Percentiles rank a stretch among this genome's conserved stretches.
phyloP scores from a whole-genome alignment of 1,140 invertebrate genomes.

The Elysia chlorotica region DNA sequence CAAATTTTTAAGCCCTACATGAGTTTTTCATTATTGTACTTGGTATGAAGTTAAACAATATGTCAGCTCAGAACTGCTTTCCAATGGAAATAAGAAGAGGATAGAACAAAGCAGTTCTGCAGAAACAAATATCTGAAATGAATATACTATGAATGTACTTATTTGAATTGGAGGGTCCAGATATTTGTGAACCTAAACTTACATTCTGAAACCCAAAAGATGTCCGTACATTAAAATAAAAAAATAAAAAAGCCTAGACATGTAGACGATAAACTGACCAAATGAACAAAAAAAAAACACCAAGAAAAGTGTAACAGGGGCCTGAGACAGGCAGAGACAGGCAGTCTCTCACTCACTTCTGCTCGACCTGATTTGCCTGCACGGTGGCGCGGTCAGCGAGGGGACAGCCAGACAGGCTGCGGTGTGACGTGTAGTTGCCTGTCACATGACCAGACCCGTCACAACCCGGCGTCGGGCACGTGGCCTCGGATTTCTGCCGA shows the following conservation, averaged over 20 bases:
- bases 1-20: too few relatives aligned
- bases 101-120: not conserved
- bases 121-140: too few relatives aligned
- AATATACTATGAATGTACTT: too few relatives aligned
- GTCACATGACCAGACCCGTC: constrained; percentile 67
- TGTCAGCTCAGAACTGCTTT: too few relatives aligned
- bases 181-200: too few relatives aligned
- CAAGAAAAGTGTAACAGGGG: not conserved
- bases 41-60: too few relatives aligned
- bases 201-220: too few relatives aligned
- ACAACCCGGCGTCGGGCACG: constrained; percentile 62
- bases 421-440: constrained; percentile 78
- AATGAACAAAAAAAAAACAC: constrained; percentile 2
- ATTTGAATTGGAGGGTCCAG: too few relatives aligned
- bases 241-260: not conserved
- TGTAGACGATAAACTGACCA: not conserved
- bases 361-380: constrained; percentile 56
- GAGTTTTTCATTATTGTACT: too few relatives aligned
- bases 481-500: constrained; percentile 22
- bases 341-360: constrained; percentile 70
- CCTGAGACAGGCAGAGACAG: not conserved
- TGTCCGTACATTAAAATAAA: not conserved
- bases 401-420: constrained; percentile 77
- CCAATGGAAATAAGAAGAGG: not conserved
- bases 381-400: constrained; percentile 68